phyloP scores from a whole-genome alignment of 2,888 invertebrate genomes.

The Phengaris arion region DNA sequence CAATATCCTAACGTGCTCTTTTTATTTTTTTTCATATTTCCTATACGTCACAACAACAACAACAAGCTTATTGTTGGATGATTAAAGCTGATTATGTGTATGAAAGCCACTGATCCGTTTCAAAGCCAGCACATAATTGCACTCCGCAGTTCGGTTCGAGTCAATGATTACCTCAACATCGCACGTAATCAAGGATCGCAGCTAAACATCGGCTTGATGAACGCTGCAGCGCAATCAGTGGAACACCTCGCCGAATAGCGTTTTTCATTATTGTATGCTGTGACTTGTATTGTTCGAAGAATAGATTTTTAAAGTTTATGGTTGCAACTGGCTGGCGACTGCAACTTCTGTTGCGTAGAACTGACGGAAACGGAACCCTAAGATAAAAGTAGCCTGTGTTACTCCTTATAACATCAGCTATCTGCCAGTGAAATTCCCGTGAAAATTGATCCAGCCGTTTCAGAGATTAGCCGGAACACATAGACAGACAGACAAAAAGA shows the following conservation, averaged over 20 bases:
- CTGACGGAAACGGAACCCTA: too few relatives aligned
- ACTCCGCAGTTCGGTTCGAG: constrained; percentile 35
- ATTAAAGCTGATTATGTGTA: constrained; percentile 19
- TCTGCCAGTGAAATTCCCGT: too few relatives aligned
- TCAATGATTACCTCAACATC: constrained; percentile 37
- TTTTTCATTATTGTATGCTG: not conserved
- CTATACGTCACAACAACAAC: not conserved
- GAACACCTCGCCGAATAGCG: constrained; percentile 21
- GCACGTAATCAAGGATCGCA: constrained; percentile 37
- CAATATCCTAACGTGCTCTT: not conserved
- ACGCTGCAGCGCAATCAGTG: constrained; percentile 25
- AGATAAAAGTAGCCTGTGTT: too few relatives aligned
- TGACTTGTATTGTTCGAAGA: too few relatives aligned
- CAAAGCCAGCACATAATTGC: constrained; percentile 37
- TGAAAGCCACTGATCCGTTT: constrained; percentile 31
- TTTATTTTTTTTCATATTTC: not conserved
- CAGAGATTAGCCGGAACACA: too few relatives aligned
- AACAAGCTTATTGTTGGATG: not conserved
- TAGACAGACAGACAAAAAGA: too few relatives aligned
- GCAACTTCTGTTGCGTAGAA: too few relatives aligned
- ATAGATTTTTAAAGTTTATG: too few relatives aligned
- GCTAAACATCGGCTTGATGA: constrained; percentile 29
- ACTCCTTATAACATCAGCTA: too few relatives aligned
- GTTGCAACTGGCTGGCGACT: too few relatives aligned
- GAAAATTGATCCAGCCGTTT: too few relatives aligned